Percentiles rank a stretch among this genome's conserved stretches.
Conservation (phyloP, 2,797 vertebrate genomes). For the Acanthurus leucopareius region DNA sequence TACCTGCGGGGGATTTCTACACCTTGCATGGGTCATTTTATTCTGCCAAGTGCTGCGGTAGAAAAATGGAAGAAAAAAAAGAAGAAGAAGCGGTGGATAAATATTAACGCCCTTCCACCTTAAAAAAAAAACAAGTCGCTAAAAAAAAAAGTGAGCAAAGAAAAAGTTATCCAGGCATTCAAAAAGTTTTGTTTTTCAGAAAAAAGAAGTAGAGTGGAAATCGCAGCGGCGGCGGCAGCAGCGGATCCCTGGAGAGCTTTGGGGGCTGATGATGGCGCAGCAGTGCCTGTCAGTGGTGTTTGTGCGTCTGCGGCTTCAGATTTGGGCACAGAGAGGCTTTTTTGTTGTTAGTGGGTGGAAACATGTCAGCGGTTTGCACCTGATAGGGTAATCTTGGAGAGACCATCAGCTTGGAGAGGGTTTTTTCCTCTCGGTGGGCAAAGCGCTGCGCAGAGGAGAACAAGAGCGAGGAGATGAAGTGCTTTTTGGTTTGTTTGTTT, state of each 20-base stretch:
- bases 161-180: constrained; percentile 60
- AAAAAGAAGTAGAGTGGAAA: constrained; percentile 23
- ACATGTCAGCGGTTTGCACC: constrained; percentile 90
- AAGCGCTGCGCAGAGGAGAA: constrained; percentile 51
- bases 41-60: constrained; percentile 60
- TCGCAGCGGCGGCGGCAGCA: constrained; percentile 39
- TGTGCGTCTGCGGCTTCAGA: constrained; percentile 83
- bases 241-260: constrained; percentile 69
- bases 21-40: constrained; percentile 83
- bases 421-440: constrained; percentile 61
- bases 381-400: constrained; percentile 88
- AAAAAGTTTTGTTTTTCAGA: constrained; percentile 6
- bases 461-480: constrained; percentile 19
- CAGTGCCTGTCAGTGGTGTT: constrained; percentile 82
- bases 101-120: constrained; percentile 35
- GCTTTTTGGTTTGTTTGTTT: constrained; percentile 2
- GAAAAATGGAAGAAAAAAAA: constrained; percentile 16
- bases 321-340: constrained; percentile 87
- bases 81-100: not conserved
- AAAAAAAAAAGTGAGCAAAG: constrained; percentile 28
- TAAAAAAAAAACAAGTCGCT: constrained; percentile 38
- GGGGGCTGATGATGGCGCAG: constrained; percentile 74
- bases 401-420: constrained; percentile 79
- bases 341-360: constrained; percentile 89
- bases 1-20: constrained; percentile 83